A percentile compares a stretch with the other conserved stretches of the same genome.
These are phyloP conservation scores for Panorpa germanica DNA, from an alignment of 2,888 invertebrate species.

Conservation along the genomic window DNA sequence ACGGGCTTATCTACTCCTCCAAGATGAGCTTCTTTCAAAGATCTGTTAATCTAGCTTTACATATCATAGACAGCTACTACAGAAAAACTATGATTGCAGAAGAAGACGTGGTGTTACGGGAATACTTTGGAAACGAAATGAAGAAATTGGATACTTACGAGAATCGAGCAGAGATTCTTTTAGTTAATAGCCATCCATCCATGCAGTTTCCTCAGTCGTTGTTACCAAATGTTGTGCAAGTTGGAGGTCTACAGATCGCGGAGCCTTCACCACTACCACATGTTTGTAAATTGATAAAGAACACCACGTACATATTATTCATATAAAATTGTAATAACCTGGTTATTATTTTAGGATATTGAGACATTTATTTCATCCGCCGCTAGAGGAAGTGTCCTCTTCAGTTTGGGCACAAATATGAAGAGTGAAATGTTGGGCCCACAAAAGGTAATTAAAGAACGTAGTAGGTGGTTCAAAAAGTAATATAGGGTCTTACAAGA, in stretches of 20 bases:
- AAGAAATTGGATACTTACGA: constrained; percentile 4
- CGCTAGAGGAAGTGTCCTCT: constrained; percentile 7
- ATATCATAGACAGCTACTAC: constrained; percentile 8
- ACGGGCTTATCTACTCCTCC: constrained; percentile 1
- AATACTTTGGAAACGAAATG: constrained; percentile 2
- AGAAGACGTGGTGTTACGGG: no score
- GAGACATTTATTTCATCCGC: no score
- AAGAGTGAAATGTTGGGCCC: constrained; percentile 4
- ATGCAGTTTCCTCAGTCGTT: constrained; percentile 8
- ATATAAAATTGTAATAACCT: no score
- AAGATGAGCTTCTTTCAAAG: constrained; percentile 6
- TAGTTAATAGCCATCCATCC: constrained; percentile 9
- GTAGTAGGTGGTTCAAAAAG: no score
- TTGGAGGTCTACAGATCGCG: constrained; percentile 7
- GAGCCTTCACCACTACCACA: no score
- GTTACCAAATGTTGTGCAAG: constrained; percentile 8
- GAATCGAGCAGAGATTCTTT: constrained; percentile 5
- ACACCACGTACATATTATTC: no score
- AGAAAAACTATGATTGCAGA: constrained; percentile 5
- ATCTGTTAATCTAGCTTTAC: constrained; percentile 6
- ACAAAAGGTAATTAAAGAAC: no score
- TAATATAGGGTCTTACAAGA: no score
- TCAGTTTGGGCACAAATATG: constrained; percentile 8
- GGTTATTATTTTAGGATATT: no score
- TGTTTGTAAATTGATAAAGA: no score